Conservation (phyloP, 2,113 vertebrate species). For the Campylomormyrus numenius region DNA sequence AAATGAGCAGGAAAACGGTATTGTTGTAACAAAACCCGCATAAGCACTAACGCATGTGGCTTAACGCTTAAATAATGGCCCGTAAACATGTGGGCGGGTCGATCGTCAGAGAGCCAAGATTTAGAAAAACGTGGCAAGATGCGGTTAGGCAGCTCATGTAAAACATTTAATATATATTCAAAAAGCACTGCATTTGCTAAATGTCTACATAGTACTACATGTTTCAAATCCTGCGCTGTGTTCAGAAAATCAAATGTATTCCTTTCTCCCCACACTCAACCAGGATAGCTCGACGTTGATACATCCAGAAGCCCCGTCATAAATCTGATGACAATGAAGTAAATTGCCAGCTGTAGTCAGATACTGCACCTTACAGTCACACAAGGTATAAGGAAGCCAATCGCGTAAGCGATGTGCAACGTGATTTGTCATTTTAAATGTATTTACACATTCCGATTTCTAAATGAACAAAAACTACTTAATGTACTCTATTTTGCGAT, state of each 20-base stretch:
- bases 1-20: conserved; percentile 4
- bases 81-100: neutral
- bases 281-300: neutral
- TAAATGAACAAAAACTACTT: neutral
- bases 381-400: neutral
- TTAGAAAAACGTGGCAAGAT: neutral
- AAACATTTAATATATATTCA: neutral
- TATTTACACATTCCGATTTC: neutral
- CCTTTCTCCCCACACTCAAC: neutral
- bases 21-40: neutral
- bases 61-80: neutral
- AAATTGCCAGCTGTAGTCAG: neutral
- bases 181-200: neutral
- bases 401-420: neutral
- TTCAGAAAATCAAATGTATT: neutral
- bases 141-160: neutral
- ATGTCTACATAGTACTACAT: neutral
- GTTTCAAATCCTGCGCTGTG: neutral
- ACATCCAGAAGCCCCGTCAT: neutral
- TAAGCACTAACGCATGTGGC: neutral
- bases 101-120: neutral
- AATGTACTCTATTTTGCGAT: neutral
- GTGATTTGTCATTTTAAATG: neutral
- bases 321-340: neutral
- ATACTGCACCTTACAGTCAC: neutral